Evolutionary conservation across 2,797 vertebrate species (phyloP).

Genomic region (Falco concolor): DNA sequence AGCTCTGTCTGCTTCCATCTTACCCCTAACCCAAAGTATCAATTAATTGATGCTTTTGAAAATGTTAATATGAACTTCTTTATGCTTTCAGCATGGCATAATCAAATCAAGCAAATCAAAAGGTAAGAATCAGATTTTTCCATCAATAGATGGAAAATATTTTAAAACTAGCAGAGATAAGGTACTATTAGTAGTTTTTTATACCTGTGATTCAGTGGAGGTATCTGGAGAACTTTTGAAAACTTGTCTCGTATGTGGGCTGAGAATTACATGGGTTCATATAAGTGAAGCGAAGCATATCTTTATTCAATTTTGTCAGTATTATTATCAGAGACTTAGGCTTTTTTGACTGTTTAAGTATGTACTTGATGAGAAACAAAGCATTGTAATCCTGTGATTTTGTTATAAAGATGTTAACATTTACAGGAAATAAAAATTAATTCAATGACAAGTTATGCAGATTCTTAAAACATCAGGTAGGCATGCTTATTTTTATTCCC

Average conservation of each 20-base stretch:
- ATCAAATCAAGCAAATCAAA: neutral
- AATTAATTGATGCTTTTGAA: neutral
- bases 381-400: neutral
- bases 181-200: neutral
- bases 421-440: neutral
- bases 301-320: neutral
- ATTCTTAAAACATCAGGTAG: neutral
- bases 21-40: neutral
- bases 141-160: neutral
- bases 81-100: neutral
- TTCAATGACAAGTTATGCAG: neutral
- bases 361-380: neutral
- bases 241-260: neutral
- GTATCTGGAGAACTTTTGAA: neutral
- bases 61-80: neutral
- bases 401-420: neutral
- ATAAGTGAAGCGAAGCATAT: neutral
- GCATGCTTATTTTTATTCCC: neutral
- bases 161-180: neutral
- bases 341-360: neutral
- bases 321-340: neutral
- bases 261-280: neutral
- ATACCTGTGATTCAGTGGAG: neutral
- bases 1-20: neutral
- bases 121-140: neutral